Conservation (phyloP, 1,140 invertebrate genomes). For the Drosophila prosaltans region DNA sequence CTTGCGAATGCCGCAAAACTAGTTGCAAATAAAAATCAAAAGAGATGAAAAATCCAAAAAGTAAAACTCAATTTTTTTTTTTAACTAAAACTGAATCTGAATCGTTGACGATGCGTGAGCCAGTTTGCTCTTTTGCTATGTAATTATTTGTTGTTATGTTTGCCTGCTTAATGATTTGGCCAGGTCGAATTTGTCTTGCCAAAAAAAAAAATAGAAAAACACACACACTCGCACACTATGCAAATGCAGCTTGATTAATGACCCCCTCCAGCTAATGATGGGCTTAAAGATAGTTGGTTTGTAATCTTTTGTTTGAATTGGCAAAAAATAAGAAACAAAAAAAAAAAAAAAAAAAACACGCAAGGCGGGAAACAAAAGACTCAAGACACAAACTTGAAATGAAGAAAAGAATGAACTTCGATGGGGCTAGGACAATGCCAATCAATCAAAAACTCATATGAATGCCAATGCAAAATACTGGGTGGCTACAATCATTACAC, state of each 20-base stretch:
- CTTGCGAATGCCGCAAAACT: constrained; percentile 25
- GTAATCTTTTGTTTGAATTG: constrained; percentile 26
- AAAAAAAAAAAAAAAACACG: constrained; percentile 14
- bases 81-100: constrained; percentile 5
- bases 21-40: constrained; percentile 23
- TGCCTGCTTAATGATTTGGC: constrained; percentile 55
- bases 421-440: constrained; percentile 43
- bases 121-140: constrained; percentile 40
- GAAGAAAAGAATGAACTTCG: constrained; percentile 24
- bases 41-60: constrained; percentile 1
- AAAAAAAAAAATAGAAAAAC: constrained; percentile 1
- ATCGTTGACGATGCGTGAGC: constrained; percentile 53
- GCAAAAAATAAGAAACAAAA: neutral
- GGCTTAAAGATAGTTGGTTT: constrained; percentile 64
- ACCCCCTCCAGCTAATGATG: constrained; percentile 26
- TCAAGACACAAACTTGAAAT: constrained; percentile 58
- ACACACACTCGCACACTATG: constrained; percentile 24
- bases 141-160: constrained; percentile 49
- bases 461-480: constrained; percentile 9
- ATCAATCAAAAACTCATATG: constrained; percentile 31
- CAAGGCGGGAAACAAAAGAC: constrained; percentile 55
- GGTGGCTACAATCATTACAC: neutral
- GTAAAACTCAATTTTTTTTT: neutral
- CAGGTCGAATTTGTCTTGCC: constrained; percentile 35
- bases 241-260: constrained; percentile 75